These are phyloP conservation scores for Kryptolebias ocellatus DNA, from an alignment of 2,797 vertebrate species.

Conservation along the genomic window DNA sequence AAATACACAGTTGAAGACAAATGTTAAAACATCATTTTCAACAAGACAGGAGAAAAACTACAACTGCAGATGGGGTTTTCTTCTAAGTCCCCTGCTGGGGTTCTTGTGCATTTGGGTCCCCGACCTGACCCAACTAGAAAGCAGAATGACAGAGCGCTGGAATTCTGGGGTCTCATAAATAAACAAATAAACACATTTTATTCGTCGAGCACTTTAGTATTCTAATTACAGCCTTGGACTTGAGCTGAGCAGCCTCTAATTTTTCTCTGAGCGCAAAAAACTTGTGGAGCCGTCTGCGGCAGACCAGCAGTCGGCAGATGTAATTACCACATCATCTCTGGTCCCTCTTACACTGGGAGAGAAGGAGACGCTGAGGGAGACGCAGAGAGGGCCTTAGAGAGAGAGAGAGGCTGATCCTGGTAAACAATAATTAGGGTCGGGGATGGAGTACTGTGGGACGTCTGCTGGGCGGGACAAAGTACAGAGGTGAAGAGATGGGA, in stretches of 20 bases:
- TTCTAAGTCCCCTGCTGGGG: background rate
- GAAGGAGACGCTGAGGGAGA: slow-evolving; percentile 29
- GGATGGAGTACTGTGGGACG: slow-evolving; percentile 71
- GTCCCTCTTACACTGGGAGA: slow-evolving; percentile 60
- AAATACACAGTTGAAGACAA: background rate
- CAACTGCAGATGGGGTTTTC: background rate
- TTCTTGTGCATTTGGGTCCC: slow-evolving; percentile 18
- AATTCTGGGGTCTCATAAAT: slow-evolving; percentile 72
- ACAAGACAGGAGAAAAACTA: background rate
- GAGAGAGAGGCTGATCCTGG: slow-evolving; percentile 69
- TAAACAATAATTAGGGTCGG: slow-evolving; percentile 82
- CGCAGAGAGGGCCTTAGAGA: slow-evolving; percentile 28
- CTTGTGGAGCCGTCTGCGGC: slow-evolving; percentile 77
- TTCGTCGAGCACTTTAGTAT: slow-evolving; percentile 67
- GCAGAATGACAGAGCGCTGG: slow-evolving; percentile 34
- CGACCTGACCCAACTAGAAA: slow-evolving; percentile 41
- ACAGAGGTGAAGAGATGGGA: slow-evolving; percentile 43
- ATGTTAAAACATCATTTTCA: background rate
- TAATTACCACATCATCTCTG: slow-evolving; percentile 81
- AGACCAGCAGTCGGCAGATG: slow-evolving; percentile 77
- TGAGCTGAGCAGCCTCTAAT: slow-evolving; percentile 77
- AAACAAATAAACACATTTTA: slow-evolving; percentile 81
- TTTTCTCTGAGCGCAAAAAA: slow-evolving; percentile 71
- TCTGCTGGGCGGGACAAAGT: slow-evolving; percentile 61
- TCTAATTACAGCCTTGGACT: slow-evolving; percentile 78